phyloP scores from a whole-genome alignment of 1,140 invertebrate species.

The Lycorma delicatula region DNA sequence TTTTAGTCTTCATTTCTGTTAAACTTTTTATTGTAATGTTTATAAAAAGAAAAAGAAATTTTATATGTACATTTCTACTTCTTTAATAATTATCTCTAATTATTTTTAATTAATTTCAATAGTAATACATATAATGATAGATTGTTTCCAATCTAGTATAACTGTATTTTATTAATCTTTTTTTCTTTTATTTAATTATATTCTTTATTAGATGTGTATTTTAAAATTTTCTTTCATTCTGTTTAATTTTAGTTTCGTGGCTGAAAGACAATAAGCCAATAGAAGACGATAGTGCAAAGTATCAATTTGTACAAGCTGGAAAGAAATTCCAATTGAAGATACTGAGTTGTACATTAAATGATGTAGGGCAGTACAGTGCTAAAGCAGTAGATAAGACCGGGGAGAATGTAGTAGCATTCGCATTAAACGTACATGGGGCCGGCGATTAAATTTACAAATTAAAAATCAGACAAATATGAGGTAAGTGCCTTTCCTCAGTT shows the following conservation, averaged over 20 bases:
- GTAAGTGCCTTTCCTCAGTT: too few species aligned
- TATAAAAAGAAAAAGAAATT: too few species aligned
- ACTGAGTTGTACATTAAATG: conserved; percentile 61
- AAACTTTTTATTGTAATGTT: too few species aligned
- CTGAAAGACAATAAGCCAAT: conserved; percentile 83
- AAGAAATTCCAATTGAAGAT: conserved; percentile 67
- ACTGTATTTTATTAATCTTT: background rate
- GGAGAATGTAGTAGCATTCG: conserved; percentile 73
- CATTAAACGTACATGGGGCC: conserved; percentile 59
- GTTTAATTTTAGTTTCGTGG: conserved; percentile 56
- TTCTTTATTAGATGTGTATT: too few species aligned
- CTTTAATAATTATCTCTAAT: background rate
- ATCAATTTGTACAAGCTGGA: conserved; percentile 71
- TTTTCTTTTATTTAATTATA: background rate
- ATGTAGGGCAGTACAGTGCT: conserved; percentile 84
- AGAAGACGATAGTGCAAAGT: conserved; percentile 62
- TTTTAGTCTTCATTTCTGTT: too few species aligned
- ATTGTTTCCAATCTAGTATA: background rate
- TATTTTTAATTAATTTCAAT: background rate
- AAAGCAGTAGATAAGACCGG: conserved; percentile 77
- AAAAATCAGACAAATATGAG: too few species aligned
- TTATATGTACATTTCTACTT: background rate
- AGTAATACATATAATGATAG: background rate
- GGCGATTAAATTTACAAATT: too few species aligned
- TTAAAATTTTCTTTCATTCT: too few species aligned